These are phyloP conservation scores for Pyrgus malvae DNA, from an alignment of 2,888 invertebrate species.

Conservation along the genomic window DNA sequence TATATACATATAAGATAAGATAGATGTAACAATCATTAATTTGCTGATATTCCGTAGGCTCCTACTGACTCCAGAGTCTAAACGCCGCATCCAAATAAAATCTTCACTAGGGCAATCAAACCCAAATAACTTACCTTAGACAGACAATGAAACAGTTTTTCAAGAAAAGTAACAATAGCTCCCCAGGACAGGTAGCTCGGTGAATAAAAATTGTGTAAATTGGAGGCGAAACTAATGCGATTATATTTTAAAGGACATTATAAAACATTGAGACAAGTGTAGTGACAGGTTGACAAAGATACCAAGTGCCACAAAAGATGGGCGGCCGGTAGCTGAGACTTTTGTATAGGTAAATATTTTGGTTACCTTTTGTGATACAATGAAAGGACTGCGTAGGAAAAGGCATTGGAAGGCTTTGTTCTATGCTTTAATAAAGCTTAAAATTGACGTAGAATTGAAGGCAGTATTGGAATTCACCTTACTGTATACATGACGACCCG, in stretches of 20 bases:
- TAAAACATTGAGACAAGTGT: constrained; percentile 25
- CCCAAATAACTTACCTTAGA: no score
- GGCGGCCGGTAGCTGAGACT: constrained; percentile 34
- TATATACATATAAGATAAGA: no score
- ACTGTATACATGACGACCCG: no score
- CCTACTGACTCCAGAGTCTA: no score
- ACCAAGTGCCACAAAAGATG: constrained; percentile 28
- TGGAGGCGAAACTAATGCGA: constrained; percentile 11
- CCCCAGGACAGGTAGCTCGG: constrained; percentile 11
- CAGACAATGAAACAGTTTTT: no score
- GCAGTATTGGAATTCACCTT: background rate
- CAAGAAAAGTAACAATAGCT: no score
- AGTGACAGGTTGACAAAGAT: constrained; percentile 36
- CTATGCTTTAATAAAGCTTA: background rate
- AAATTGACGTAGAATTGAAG: background rate
- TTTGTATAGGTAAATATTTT: constrained; percentile 65
- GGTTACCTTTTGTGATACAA: constrained; percentile 49
- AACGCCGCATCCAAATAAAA: no score
- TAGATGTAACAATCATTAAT: no score
- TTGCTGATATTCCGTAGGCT: no score
- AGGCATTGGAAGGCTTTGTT: constrained; percentile 1
- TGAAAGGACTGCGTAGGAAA: background rate
- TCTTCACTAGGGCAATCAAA: no score
- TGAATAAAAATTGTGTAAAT: constrained; percentile 12
- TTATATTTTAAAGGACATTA: constrained; percentile 1